A percentile compares a stretch with the other conserved stretches of the same genome.
Conservation (phyloP, 1,140 invertebrate genomes). For the Sitophilus oryzae region DNA sequence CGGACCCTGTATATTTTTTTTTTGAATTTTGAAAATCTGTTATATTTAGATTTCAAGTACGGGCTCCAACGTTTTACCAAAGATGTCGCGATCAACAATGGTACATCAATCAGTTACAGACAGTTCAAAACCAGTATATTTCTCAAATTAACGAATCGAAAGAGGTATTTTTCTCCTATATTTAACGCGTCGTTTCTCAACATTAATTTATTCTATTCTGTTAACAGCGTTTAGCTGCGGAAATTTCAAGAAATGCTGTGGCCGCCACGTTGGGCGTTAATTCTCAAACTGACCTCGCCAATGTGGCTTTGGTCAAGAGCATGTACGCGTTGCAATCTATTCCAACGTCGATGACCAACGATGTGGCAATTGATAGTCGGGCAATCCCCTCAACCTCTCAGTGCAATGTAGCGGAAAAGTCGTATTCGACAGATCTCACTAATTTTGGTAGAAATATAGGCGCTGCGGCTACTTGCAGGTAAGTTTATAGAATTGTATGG, state of each 20-base stretch:
- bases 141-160: conserved; percentile 80
- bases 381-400: conserved; percentile 25
- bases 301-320: conserved; percentile 32
- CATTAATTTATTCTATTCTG: no score
- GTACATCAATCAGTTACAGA: conserved; percentile 83
- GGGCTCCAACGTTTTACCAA: conserved; percentile 89
- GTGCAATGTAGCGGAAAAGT: conserved; percentile 27
- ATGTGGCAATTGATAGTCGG: conserved; percentile 16
- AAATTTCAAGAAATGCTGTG: conserved; percentile 63
- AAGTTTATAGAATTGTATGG: no score
- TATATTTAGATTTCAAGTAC: conserved; percentile 73
- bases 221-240: conserved; percentile 56
- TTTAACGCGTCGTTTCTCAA: conserved; percentile 19
- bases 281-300: conserved; percentile 29
- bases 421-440: conserved; percentile 21
- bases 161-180: conserved; percentile 64
- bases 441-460: conserved; percentile 12
- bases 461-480: conserved; percentile 11
- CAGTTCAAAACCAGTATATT: conserved; percentile 72
- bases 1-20: not conserved
- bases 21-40: not conserved
- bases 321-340: conserved; percentile 28
- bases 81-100: conserved; percentile 89
- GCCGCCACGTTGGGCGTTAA: conserved; percentile 46
- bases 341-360: conserved; percentile 5